Percentiles rank a stretch among this genome's conserved stretches.
Evolutionary conservation across 2,113 vertebrate genomes (phyloP).

Genomic region (Argyrosomus japonicus): DNA sequence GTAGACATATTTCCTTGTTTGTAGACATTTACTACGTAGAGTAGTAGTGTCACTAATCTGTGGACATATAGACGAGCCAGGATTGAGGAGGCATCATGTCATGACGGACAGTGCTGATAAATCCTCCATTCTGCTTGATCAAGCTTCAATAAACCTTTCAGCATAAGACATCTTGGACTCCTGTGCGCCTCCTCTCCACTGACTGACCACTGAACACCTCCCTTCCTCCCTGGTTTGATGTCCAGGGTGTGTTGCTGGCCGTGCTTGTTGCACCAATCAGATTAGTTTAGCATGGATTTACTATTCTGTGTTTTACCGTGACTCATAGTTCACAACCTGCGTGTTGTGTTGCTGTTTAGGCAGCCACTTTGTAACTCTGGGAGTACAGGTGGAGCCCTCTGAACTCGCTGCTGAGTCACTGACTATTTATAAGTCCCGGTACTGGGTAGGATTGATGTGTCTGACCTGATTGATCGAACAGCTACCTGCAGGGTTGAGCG

Average conservation of each 20-base stretch:
- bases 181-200: no score
- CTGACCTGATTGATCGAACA: background rate
- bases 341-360: background rate
- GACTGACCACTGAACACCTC: no score
- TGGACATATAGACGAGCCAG: no score
- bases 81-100: no score
- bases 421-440: background rate
- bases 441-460: background rate
- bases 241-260: background rate
- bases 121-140: no score
- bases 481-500: background rate
- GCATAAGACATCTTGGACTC: no score
- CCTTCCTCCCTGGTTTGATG: background rate
- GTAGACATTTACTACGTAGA: no score
- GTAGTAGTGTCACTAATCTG: no score
- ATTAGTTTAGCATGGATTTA: background rate
- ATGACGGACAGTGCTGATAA: no score
- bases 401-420: background rate
- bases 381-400: background rate
- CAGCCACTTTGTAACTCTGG: background rate
- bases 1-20: no score
- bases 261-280: slow-evolving; percentile 1
- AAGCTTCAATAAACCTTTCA: no score
- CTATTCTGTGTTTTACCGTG: background rate
- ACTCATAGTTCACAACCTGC: slow-evolving; percentile 2